Percentiles rank a stretch among this genome's conserved stretches.
Conservation (phyloP, 2,797 vertebrate species). For the Aphelocoma californica region DNA sequence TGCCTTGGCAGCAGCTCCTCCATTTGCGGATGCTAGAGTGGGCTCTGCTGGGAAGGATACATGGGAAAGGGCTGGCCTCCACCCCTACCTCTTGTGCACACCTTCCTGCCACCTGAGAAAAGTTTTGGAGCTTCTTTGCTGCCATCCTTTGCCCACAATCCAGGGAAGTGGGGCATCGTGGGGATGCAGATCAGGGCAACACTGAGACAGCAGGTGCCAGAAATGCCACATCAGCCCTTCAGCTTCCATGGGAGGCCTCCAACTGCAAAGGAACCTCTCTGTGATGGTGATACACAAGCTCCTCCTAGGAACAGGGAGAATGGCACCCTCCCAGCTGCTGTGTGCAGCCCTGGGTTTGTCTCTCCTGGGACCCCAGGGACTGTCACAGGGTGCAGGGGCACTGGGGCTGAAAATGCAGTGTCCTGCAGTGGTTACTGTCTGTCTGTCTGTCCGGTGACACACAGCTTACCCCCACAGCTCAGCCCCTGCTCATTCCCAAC, state of each 20-base stretch:
- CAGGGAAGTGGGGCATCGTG: fast-evolving
- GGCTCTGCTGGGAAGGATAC: neutral
- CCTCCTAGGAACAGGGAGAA: neutral
- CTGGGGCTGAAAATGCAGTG: fast-evolving
- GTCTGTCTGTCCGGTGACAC: neutral
- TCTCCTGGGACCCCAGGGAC: neutral
- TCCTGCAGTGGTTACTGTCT: neutral
- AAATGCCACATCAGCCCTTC: neutral
- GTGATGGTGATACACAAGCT: neutral
- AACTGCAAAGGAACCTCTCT: neutral
- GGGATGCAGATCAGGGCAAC: neutral
- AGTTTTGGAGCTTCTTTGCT: neutral
- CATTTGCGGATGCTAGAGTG: fast-evolving
- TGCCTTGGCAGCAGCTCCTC: neutral
- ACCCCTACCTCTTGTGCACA: neutral
- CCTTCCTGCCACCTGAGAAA: neutral
- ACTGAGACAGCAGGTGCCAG: neutral
- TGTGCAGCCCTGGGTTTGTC: neutral
- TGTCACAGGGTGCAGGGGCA: neutral
- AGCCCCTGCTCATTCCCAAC: neutral
- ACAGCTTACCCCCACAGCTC: fast-evolving
- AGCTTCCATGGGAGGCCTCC: neutral
- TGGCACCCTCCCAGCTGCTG: neutral
- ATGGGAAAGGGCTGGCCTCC: neutral
- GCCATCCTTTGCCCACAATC: fast-evolving